Evolutionary conservation across 2,797 vertebrate species (phyloP), one percentile per base, ranked within the genome.

Genomic region (Chelmon rostratus): DNA sequence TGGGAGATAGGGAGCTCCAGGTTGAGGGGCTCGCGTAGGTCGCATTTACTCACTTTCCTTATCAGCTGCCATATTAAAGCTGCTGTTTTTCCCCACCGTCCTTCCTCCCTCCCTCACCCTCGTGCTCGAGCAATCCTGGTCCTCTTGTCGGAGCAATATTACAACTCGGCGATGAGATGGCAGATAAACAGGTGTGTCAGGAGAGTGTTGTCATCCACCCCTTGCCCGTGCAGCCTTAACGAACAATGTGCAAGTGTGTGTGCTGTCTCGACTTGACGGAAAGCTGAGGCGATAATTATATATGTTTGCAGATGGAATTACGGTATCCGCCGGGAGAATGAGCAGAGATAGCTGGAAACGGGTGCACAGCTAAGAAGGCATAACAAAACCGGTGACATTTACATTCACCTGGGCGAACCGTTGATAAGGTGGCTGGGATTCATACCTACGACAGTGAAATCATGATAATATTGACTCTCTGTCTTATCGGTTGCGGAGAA

Each of bases 51-150:
- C 76, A 79, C 71, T 78, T 87, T 85, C 33, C 85, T 92, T 91
- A 91, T 91, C 88, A 78, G 52, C 16, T 74, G 59, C 84, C 53
- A 35, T 84, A 86, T 86, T 89, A 85, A 81, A 91, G 81, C 75
- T 64, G 59, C 68, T 47, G 63, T 75, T 84, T 68, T 68, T 69
- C 70, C 37, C 35, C 47, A 6, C 59, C 11, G 0, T 35, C 49
- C 46, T 50, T 10, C 3, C 44, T 3, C 16, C 28, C 7, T 10
- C 66, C 49, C 44, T 40, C 49, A 31, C 42, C 28, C 59, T 35
- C 4, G 15, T 28, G 38, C 75, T 78, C 76, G 79, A 68, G 83
- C 79, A 87, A 86, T 88, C 49, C 8, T 46, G 54, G 31, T 70
- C 65, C 66, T 79, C 83, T 86, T 78, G 78, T 92, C 87, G 54